Conservation (phyloP, 1,140 invertebrate genomes). For the Bombus pascuorum region DNA sequence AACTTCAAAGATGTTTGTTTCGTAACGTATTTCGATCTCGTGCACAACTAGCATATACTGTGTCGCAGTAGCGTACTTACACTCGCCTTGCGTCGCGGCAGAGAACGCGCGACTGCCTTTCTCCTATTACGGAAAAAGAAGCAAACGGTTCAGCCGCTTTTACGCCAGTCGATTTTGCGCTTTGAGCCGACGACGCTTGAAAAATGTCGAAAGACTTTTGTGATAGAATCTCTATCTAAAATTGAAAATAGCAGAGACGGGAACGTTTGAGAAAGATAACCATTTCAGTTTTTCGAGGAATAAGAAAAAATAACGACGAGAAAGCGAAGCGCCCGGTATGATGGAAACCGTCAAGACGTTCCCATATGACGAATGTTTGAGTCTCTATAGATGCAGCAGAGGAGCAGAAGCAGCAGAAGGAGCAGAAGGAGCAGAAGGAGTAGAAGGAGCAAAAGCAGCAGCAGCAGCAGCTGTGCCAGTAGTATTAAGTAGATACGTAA, state of each 20-base stretch:
- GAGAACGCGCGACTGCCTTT: neutral
- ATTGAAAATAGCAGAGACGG: neutral
- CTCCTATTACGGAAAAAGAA: neutral
- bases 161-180: neutral
- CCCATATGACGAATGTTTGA: neutral
- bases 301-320: neutral
- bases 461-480: neutral
- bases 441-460: too few relatives aligned
- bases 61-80: neutral
- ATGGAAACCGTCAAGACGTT: neutral
- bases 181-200: neutral
- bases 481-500: slow-evolving; percentile 14
- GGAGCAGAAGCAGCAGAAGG: too few relatives aligned
- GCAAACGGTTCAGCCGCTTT: neutral
- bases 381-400: slow-evolving; percentile 2
- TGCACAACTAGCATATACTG: neutral
- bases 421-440: too few relatives aligned
- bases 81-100: neutral
- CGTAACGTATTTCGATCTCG: slow-evolving; percentile 21
- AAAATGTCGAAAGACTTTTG: neutral
- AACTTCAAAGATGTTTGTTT: slow-evolving; percentile 62
- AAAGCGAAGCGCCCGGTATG: neutral
- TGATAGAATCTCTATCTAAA: neutral
- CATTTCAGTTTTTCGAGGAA: neutral
- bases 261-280: neutral